Conservation (phyloP, 2,797 vertebrate genomes). For the Sebastiscus tertius region DNA sequence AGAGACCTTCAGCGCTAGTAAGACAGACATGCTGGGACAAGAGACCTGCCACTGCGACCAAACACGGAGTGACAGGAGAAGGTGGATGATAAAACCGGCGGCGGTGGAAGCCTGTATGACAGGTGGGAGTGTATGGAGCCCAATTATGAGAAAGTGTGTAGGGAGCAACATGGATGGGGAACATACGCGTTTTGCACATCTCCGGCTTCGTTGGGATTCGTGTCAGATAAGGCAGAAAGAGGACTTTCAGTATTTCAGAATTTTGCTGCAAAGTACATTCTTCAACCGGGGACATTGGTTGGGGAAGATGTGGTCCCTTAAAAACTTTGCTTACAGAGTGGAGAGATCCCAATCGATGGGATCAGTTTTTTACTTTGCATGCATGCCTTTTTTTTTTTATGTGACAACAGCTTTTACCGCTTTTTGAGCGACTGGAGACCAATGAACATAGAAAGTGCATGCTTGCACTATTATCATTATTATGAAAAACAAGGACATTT, state of each 20-base stretch:
- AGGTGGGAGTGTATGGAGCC: constrained; percentile 42
- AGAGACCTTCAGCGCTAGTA: constrained; percentile 33
- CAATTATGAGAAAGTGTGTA: constrained; percentile 53
- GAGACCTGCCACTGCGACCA: constrained; percentile 15
- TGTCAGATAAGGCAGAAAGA: constrained; percentile 48
- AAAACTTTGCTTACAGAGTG: background rate
- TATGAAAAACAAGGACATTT: background rate
- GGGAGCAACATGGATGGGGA: constrained; percentile 27
- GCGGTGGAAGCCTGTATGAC: constrained; percentile 40
- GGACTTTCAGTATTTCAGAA: constrained; percentile 23
- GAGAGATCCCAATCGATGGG: constrained; percentile 8
- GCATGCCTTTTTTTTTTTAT: background rate
- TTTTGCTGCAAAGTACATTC: constrained; percentile 10
- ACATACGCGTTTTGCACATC: constrained; percentile 32
- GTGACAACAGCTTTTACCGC: constrained; percentile 13
- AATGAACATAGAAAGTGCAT: background rate
- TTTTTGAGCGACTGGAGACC: background rate
- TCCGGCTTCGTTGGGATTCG: constrained; percentile 36
- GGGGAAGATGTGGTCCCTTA: background rate
- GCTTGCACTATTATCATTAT: background rate
- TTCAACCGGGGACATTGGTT: background rate
- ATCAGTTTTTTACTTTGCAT: constrained; percentile 1
- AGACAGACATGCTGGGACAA: constrained; percentile 34
- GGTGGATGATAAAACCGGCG: constrained; percentile 37
- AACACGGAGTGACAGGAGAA: constrained; percentile 51